Base-by-base conservation (phyloP, 2,888 invertebrate species). In the Acanthococcus lagerstroemiae region DNA sequence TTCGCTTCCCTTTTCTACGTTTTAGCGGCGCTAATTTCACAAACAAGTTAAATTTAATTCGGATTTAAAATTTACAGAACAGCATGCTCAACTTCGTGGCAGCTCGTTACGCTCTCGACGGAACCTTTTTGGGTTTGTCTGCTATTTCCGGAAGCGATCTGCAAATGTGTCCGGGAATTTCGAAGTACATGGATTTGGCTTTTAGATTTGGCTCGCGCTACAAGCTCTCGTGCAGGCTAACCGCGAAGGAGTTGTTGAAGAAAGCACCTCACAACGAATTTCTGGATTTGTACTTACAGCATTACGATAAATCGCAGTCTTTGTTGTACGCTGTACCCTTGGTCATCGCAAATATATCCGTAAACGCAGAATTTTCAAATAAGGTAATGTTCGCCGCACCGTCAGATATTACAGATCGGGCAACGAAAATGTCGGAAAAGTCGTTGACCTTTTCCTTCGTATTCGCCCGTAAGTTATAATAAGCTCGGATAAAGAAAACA, bases 321-420 rank as follows among this genome's bases (percentile, higher is more conserved):
- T 72, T 76, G 69, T 72, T 82, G 56, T 81, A 81, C 71, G 77
- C 81, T 1, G 72, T 84, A 25, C 84, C 85, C 7, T 74, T 84
- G 48, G 75, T 81, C 19, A 78, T 83, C 26, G 75, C 75, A 63
- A 81, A 81, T 70, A 74, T 79, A 67, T 74, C 78, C 65, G 73
- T 75, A 58, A 76, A 76, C 67, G 76, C 76, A 17, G 74, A 74
- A 50, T 73, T 72, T 66, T 73, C 73, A 30, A 77, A 79, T 73
- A 73, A 74, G 72, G 77, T 73, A 66, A 70, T n/a, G n/a, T n/a
- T n/a, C n/a, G n/a, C n/a, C n/a, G n/a, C n/a, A 37, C 37, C 1
- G 1, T n/a, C n/a, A n/a, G n/a, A n/a, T n/a, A n/a, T n/a, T n/a
- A n/a, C n/a, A n/a, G n/a, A n/a, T n/a, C n/a, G n/a, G n/a, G n/a